Conservation (phyloP, 2,888 invertebrate genomes). For the Harmothoe impar region DNA sequence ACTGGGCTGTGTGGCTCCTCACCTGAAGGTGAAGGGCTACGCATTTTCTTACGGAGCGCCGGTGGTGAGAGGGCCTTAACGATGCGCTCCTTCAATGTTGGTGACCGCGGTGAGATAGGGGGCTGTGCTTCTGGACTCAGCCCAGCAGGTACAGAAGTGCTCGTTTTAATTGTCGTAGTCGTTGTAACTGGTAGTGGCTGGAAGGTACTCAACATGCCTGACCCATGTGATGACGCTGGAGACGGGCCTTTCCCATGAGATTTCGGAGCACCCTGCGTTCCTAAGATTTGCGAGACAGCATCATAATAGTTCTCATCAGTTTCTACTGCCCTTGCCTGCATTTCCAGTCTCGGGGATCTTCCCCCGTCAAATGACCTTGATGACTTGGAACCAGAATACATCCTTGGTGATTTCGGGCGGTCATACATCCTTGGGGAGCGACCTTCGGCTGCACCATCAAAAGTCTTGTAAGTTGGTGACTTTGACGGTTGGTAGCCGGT, state of each 20-base stretch:
- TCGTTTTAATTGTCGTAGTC: slow-evolving; percentile 21
- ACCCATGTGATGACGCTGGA: slow-evolving; percentile 15
- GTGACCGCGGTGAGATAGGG: background rate
- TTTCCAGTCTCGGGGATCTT: background rate
- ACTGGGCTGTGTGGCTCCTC: slow-evolving; percentile 52
- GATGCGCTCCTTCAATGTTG: slow-evolving; percentile 54
- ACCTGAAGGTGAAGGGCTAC: slow-evolving; percentile 32
- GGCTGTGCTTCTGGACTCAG: background rate
- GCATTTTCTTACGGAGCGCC: slow-evolving; percentile 49
- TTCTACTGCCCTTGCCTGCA: slow-evolving; percentile 38
- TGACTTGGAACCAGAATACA: slow-evolving; percentile 16
- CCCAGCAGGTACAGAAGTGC: slow-evolving; percentile 21
- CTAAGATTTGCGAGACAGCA: slow-evolving; percentile 50
- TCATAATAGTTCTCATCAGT: slow-evolving; percentile 31
- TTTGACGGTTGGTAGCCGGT: slow-evolving; percentile 10
- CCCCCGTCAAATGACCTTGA: slow-evolving; percentile 32
- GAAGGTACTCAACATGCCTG: slow-evolving; percentile 10
- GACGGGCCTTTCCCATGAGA: background rate
- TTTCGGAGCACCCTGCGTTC: background rate
- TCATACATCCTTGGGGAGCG: slow-evolving; percentile 28
- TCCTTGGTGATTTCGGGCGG: slow-evolving; percentile 33
- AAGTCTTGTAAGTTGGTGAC: background rate
- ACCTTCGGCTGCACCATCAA: background rate
- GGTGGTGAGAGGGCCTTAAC: slow-evolving; percentile 61
- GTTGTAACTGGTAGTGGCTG: slow-evolving; percentile 37